phyloP scores from a whole-genome alignment of 1,140 invertebrate genomes.

The Orussus abietinus region DNA sequence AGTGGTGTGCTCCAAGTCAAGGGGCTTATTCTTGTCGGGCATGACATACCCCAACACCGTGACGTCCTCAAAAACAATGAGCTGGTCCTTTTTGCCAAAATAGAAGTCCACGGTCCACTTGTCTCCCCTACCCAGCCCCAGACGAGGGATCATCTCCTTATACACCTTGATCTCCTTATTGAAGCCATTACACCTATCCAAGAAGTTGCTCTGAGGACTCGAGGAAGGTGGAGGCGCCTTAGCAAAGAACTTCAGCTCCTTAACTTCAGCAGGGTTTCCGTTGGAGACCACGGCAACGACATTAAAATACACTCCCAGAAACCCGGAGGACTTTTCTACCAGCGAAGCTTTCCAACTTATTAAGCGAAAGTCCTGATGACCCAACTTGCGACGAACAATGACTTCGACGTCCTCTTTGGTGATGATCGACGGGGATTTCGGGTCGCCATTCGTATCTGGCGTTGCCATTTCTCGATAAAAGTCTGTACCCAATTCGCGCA shows the following conservation, averaged over 20 bases:
- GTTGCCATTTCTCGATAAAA: no score
- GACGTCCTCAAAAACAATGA: constrained; percentile 48
- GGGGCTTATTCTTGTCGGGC: constrained; percentile 42
- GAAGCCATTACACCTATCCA: constrained; percentile 43
- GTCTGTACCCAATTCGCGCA: no score
- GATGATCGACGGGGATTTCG: no score
- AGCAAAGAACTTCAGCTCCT: constrained; percentile 35
- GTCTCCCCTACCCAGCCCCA: constrained; percentile 23
- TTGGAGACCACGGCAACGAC: constrained; percentile 10
- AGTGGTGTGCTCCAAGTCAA: constrained; percentile 46
- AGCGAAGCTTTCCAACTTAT: constrained; percentile 18
- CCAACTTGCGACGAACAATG: constrained; percentile 20
- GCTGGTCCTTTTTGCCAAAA: constrained; percentile 34
- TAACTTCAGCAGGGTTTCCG: constrained; percentile 8
- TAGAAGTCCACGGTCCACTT: constrained; percentile 42
- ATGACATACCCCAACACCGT: constrained; percentile 44
- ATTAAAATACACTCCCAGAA: constrained; percentile 22
- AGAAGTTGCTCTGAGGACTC: constrained; percentile 34
- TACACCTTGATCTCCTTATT: constrained; percentile 48
- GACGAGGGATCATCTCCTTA: constrained; percentile 33
- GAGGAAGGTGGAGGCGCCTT: constrained; percentile 39
- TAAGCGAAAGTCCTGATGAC: constrained; percentile 13
- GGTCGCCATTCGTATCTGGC: no score
- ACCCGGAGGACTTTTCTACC: constrained; percentile 15
- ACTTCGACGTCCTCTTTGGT: constrained; percentile 17